Conservation (phyloP, 92 coral and sea anemone species). For the Palythoa heliodiscus region DNA sequence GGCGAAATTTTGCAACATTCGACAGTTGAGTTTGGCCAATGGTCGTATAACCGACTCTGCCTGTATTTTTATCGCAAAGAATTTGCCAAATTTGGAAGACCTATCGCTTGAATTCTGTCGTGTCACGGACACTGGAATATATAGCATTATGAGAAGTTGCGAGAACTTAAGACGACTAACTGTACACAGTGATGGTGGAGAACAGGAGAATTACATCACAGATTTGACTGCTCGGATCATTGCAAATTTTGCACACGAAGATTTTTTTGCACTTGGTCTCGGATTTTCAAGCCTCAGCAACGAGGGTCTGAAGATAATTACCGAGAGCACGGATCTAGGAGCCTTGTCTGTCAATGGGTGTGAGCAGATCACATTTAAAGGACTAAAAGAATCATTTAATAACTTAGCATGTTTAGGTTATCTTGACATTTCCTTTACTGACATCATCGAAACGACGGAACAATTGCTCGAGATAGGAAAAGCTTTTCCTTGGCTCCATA, state of each 20-base stretch:
- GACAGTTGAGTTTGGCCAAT: slow-evolving; percentile 85
- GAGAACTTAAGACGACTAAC: slow-evolving; percentile 77
- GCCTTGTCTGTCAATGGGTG: slow-evolving; percentile 89
- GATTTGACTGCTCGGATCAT: slow-evolving; percentile 83
- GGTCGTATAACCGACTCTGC: slow-evolving; percentile 90
- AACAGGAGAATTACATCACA: slow-evolving; percentile 72
- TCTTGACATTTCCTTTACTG: slow-evolving; percentile 93
- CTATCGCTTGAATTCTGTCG: slow-evolving; percentile 88
- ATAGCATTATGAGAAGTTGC: slow-evolving; percentile 79
- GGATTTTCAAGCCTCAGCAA: slow-evolving; percentile 94
- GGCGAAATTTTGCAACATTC: slow-evolving; percentile 81
- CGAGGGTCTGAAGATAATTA: slow-evolving; percentile 86
- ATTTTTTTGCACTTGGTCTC: slow-evolving; percentile 84
- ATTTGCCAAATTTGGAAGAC: slow-evolving; percentile 76
- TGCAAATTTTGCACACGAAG: slow-evolving; percentile 82
- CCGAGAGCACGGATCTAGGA: slow-evolving; percentile 77
- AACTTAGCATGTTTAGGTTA: slow-evolving; percentile 73
- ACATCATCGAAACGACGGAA: slow-evolving; percentile 70
- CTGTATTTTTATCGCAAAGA: slow-evolving; percentile 74
- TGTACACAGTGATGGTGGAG: slow-evolving; percentile 82
- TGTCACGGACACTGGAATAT: slow-evolving; percentile 87
- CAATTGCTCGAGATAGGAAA: slow-evolving; percentile 89
- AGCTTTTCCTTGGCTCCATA: slow-evolving; percentile 80
- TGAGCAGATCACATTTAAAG: slow-evolving; percentile 80
- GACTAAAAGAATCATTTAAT: slow-evolving; percentile 78